These are phyloP conservation scores for Drosophila kepulauana DNA, from an alignment of 1,140 invertebrate genomes.

Conservation along the genomic window DNA sequence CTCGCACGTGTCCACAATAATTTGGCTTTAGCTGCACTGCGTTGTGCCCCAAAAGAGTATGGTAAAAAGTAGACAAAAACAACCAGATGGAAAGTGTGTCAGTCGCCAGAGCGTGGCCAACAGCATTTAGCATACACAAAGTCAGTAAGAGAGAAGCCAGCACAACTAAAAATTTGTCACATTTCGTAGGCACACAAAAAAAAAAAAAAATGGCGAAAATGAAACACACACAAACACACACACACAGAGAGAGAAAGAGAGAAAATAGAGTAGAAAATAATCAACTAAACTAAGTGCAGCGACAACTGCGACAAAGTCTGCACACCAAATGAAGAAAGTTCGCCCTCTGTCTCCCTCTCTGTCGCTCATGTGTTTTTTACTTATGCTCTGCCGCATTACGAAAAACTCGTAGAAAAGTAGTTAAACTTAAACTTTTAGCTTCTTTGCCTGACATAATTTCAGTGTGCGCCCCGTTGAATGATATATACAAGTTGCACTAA, in stretches of 20 bases:
- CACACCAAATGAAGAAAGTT: conserved; percentile 76
- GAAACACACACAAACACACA: background rate
- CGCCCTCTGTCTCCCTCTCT: conserved; percentile 8
- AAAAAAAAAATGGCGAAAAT: background rate
- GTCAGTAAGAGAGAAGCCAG: background rate
- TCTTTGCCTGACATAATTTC: conserved; percentile 71
- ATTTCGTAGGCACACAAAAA: conserved; percentile 60
- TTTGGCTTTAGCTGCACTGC: conserved; percentile 64
- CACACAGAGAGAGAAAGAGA: no score
- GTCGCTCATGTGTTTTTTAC: conserved; percentile 4
- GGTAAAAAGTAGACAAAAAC: conserved; percentile 20
- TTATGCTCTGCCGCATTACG: conserved; percentile 34
- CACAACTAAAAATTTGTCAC: conserved; percentile 63
- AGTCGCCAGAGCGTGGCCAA: conserved; percentile 37
- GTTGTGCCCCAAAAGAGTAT: conserved; percentile 43
- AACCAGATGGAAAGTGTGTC: conserved; percentile 53
- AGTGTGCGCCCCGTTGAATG: conserved; percentile 56
- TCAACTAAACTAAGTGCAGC: conserved; percentile 68
- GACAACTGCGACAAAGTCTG: conserved; percentile 74
- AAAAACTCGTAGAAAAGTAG: conserved; percentile 76
- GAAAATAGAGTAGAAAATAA: conserved; percentile 58
- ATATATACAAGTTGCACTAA: conserved; percentile 67
- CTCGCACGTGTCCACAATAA: conserved; percentile 72
- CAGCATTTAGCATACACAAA: conserved; percentile 41
- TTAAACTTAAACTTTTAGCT: conserved; percentile 74